Evolutionary conservation across 2,113 vertebrate genomes (phyloP), one percentile per base, ranked within the genome.

Genomic region (Epinephelus fuscoguttatus): DNA sequence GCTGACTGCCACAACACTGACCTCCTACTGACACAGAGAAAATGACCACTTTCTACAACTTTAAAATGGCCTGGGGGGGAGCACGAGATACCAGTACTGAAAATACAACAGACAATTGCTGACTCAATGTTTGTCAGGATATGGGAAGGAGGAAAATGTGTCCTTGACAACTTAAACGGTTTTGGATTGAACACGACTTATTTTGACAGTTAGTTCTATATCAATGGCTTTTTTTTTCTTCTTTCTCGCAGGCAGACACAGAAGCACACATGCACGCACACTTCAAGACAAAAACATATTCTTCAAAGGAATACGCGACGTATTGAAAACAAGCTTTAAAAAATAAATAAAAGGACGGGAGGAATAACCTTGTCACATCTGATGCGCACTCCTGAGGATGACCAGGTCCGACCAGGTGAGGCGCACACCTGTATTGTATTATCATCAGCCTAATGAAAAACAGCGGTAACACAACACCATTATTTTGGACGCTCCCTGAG

Each of bases 141-240:
- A 86, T 77, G 91, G 76, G 87, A 76, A 89, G 88, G 82, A 82
- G 81, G 88, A 81, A 86, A 89, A 87, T 74, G 88, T 89, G 90
- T 88, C 91, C 90, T 90, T 93, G 93, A 94, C 90, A 94, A 90
- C 87, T 89, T 92, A 91, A 94, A 92, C 81, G 89, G 72, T 91
- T 92, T 91, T 84, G 86, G 90, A 91, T 89, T 92, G 89, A 93
- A 92, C 88, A 84, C 82, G 78, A 90, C 89, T 88, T 91, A 91
- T 91, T 94, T 87, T 93, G 93, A 94, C 91, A 92, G 86, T 92
- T 90, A 84, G 84, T 86, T 91, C 88, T 92, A 87, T 91, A 93
- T 92, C 91, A 90, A 53, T 87, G 90, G 81, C 91, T 79, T 87
- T 87, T 83, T 64, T 42, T 5, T 10, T 13, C 1, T 62, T 42